Percentiles rank a stretch among this genome's conserved stretches.
phyloP scores from a whole-genome alignment of 2,113 vertebrate genomes.

The Amblyopsis rosae region DNA sequence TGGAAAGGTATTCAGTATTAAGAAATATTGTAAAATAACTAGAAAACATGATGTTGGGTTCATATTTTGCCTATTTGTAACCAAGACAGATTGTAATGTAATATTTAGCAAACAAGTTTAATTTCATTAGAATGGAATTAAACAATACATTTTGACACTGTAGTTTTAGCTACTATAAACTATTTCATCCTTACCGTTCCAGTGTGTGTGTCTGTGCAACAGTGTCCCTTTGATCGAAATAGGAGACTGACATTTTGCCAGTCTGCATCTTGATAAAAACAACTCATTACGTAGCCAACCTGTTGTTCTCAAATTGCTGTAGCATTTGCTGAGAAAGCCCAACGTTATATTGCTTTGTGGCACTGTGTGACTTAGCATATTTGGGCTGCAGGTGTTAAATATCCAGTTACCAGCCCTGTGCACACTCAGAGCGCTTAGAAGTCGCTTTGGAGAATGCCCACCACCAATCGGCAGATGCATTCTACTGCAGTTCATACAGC shows the following conservation, averaged over 20 bases:
- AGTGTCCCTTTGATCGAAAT: constrained; percentile 8
- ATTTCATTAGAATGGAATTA: neutral
- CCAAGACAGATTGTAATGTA: neutral
- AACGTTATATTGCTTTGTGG: neutral
- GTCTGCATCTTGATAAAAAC: constrained; percentile 19
- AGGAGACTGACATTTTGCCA: constrained; percentile 5
- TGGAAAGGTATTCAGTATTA: too few relatives aligned
- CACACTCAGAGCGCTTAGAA: neutral
- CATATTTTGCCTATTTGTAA: too few relatives aligned
- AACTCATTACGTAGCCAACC: constrained; percentile 4
- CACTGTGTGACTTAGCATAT: neutral
- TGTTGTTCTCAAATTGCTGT: neutral
- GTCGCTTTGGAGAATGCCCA: constrained; percentile 9
- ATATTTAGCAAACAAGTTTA: neutral
- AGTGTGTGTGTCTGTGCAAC: constrained; percentile 32
- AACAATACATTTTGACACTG: neutral
- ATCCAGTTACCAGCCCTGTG: neutral
- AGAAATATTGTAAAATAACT: too few relatives aligned
- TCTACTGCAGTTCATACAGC: constrained; percentile 26
- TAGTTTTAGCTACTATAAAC: neutral
- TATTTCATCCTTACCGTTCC: constrained; percentile 44
- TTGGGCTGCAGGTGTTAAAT: neutral
- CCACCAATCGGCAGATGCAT: constrained; percentile 1
- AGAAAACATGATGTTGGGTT: too few relatives aligned
- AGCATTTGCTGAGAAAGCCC: constrained; percentile 21